Percentiles rank a stretch among this genome's conserved stretches.
These are phyloP conservation scores for Ptilonorhynchus violaceus DNA, from an alignment of 2,113 vertebrate species.

Conservation along the genomic window DNA sequence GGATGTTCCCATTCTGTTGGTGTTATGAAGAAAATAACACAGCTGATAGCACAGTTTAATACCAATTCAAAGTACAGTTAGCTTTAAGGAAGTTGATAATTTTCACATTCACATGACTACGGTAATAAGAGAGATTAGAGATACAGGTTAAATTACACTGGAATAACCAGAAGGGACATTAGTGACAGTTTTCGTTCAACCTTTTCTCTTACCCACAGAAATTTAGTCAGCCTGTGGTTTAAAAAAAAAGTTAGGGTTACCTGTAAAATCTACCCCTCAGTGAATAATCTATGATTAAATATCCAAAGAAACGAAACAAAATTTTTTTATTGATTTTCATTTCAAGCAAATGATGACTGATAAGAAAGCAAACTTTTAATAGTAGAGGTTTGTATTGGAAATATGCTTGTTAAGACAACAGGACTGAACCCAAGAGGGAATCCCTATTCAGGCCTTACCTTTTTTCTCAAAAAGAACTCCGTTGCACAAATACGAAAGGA, in stretches of 20 bases:
- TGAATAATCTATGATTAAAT: background rate
- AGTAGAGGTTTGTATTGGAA: background rate
- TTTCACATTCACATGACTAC: background rate
- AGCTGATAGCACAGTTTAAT: background rate
- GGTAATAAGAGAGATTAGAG: background rate
- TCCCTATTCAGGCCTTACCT: background rate
- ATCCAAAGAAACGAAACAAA: background rate
- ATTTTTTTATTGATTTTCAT: background rate
- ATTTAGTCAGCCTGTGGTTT: background rate
- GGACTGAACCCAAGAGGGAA: background rate
- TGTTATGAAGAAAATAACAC: constrained; percentile 58
- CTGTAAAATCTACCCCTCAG: background rate
- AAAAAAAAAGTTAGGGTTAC: background rate
- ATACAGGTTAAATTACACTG: background rate
- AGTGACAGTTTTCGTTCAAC: background rate
- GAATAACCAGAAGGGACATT: background rate
- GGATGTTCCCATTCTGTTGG: constrained; percentile 83
- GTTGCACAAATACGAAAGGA: background rate
- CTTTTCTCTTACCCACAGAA: background rate
- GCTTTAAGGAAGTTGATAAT: background rate
- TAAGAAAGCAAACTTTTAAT: background rate
- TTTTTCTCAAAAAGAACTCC: background rate
- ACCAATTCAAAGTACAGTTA: background rate
- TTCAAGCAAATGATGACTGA: background rate
- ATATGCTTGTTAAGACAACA: background rate